Evolutionary conservation across 2,888 invertebrate genomes (phyloP).

Genomic region (Podabrus alpinus): DNA sequence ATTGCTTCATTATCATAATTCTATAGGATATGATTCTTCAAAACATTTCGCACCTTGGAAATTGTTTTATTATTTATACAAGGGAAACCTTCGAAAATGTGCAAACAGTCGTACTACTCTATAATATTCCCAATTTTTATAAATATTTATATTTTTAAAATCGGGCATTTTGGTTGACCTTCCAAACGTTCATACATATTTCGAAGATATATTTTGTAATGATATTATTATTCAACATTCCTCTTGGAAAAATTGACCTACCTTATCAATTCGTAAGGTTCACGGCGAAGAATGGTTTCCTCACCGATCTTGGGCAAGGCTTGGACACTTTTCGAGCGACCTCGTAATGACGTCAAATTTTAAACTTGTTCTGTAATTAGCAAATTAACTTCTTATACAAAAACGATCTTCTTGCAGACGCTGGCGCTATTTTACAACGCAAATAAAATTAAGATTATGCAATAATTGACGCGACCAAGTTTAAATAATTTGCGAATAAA

Average conservation of each 20-base stretch:
- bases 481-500: background rate
- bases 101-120: background rate
- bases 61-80: background rate
- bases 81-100: background rate
- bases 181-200: background rate
- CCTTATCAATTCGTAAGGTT: background rate
- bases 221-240: background rate
- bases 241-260: background rate
- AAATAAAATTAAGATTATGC: background rate
- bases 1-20: background rate
- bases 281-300: background rate
- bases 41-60: background rate
- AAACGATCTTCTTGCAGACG: background rate
- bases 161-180: background rate
- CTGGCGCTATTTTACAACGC: background rate
- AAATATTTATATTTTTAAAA: background rate
- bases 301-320: background rate
- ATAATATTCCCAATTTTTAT: background rate
- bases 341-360: background rate
- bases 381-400: background rate
- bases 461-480: background rate
- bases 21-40: background rate
- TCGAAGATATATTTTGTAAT: background rate
- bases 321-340: background rate
- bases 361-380: background rate